Conservation (phyloP, 2,113 vertebrate genomes). For the Monarcha castaneiventris region DNA sequence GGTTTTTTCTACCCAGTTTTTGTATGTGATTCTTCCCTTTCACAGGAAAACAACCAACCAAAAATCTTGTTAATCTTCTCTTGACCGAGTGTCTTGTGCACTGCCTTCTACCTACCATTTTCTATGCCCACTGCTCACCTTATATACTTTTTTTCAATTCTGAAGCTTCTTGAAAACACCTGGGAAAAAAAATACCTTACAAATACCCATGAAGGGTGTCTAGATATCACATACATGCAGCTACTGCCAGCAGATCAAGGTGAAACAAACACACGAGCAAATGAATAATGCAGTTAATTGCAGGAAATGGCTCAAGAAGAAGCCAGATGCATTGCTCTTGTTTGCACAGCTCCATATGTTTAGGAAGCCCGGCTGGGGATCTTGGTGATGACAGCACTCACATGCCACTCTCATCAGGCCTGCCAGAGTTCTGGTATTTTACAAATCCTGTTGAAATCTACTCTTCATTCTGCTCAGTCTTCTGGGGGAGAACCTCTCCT, state of each 20-base stretch:
- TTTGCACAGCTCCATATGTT: neutral
- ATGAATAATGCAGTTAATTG: neutral
- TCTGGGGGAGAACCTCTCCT: neutral
- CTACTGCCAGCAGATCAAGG: neutral
- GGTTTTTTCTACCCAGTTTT: slow-evolving; percentile 1
- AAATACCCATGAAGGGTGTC: neutral
- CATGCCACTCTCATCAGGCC: neutral
- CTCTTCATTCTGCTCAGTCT: neutral
- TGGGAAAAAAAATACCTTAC: neutral
- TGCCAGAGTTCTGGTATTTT: neutral
- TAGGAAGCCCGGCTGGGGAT: neutral
- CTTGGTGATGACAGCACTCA: neutral
- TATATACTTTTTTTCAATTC: neutral
- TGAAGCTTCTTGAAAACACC: neutral
- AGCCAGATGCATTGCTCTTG: neutral
- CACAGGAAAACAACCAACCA: neutral
- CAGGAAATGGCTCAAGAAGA: neutral
- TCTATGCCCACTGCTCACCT: neutral
- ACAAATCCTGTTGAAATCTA: neutral
- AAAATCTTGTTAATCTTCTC: neutral
- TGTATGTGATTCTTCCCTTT: neutral
- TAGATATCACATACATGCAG: neutral
- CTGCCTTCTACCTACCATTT: neutral
- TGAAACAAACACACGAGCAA: neutral
- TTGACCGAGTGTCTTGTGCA: neutral